These are phyloP conservation scores for Furcula furcula DNA, from an alignment of 2,888 invertebrate genomes.

Conservation along the genomic window DNA sequence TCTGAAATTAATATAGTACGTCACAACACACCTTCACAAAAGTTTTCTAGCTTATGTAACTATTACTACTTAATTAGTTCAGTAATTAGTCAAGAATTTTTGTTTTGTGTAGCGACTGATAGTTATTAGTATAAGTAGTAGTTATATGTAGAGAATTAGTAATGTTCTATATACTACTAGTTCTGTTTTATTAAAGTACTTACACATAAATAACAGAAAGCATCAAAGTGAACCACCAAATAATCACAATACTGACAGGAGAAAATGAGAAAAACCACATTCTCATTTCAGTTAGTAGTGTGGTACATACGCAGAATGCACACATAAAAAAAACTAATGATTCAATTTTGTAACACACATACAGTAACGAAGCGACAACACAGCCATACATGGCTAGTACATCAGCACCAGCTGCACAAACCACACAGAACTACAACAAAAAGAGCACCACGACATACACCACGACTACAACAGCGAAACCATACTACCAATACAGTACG, in stretches of 20 bases:
- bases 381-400: constrained; percentile 70
- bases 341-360: constrained; percentile 45
- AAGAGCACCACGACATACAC: constrained; percentile 40
- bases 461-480: constrained; percentile 37
- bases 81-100: too few species aligned
- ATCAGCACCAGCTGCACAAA: constrained; percentile 42
- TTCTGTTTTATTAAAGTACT: neutral
- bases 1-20: too few species aligned
- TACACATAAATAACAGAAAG: neutral
- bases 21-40: too few species aligned
- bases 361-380: constrained; percentile 74
- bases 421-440: constrained; percentile 41
- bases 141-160: too few species aligned
- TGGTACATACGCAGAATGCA: constrained; percentile 45
- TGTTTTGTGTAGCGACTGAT: too few species aligned
- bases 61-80: too few species aligned
- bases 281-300: constrained; percentile 53
- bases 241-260: constrained; percentile 47
- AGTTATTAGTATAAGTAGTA: too few species aligned
- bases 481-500: constrained; percentile 44
- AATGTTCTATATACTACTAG: too few species aligned
- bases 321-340: constrained; percentile 49
- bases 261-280: constrained; percentile 44
- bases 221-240: neutral
- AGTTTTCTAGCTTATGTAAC: too few species aligned